Evolutionary conservation across 2,797 vertebrate species (phyloP).

Genomic region (Atherinosoma microstoma): DNA sequence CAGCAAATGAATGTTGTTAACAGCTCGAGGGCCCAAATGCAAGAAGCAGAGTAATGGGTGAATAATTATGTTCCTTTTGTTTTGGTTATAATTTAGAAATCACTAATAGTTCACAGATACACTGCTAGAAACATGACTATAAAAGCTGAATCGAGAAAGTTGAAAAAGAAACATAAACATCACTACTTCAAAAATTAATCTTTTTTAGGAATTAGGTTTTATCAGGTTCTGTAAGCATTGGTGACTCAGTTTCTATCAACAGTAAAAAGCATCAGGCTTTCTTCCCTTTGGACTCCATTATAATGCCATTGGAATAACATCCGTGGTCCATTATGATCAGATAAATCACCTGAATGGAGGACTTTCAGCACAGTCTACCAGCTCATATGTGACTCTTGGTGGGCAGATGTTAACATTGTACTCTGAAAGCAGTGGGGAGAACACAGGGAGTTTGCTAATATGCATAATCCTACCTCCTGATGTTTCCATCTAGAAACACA

Average conservation of each 20-base stretch:
- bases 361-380: constrained; percentile 57
- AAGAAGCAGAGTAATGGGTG: constrained; percentile 23
- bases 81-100: constrained; percentile 42
- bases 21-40: constrained; percentile 50
- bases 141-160: background rate
- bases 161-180: constrained; percentile 8
- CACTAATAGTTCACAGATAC: constrained; percentile 6
- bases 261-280: constrained; percentile 44
- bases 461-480: constrained; percentile 83
- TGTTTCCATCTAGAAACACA: constrained; percentile 78
- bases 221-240: constrained; percentile 21
- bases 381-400: constrained; percentile 62
- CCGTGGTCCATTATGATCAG: constrained; percentile 66
- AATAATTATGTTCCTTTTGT: constrained; percentile 31
- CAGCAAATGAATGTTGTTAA: constrained; percentile 59
- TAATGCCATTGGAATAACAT: constrained; percentile 73
- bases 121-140: constrained; percentile 1
- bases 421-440: constrained; percentile 67
- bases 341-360: constrained; percentile 70
- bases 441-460: constrained; percentile 67
- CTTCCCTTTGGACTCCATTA: constrained; percentile 59
- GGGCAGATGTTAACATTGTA: constrained; percentile 75
- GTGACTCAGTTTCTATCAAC: constrained; percentile 48
- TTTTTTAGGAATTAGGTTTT: constrained; percentile 29
- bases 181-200: constrained; percentile 22